phyloP scores from a whole-genome alignment of 2,888 invertebrate species.

The Aphodius sticticus region DNA sequence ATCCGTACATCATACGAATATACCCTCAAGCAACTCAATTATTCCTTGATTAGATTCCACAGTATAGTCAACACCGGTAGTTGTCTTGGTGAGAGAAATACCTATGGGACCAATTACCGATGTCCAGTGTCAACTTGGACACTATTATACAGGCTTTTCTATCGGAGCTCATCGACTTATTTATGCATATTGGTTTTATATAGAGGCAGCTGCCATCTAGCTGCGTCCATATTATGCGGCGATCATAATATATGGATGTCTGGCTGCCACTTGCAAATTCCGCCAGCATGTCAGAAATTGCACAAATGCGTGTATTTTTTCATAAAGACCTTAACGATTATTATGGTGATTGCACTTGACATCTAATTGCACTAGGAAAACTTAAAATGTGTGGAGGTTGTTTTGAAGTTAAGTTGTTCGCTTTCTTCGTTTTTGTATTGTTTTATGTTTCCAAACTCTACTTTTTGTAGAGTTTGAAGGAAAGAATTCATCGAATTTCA shows the following conservation, averaged over 20 bases:
- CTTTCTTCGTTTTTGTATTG: no score
- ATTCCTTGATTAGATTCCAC: background rate
- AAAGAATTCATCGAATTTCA: no score
- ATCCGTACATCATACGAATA: background rate
- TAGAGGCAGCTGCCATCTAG: background rate
- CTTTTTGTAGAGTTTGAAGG: no score
- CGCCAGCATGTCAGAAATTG: slow-evolving; percentile 22
- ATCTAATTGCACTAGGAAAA: no score
- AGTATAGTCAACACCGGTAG: background rate
- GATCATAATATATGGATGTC: slow-evolving; percentile 11
- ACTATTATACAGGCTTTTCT: background rate
- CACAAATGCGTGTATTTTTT: slow-evolving; percentile 6
- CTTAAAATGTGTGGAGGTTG: no score
- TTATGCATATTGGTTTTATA: background rate
- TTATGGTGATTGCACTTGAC: background rate
- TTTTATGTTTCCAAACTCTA: no score
- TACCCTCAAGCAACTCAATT: background rate
- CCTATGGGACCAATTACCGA: background rate
- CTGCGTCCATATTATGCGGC: background rate
- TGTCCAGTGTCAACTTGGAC: background rate
- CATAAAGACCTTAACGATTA: slow-evolving; percentile 16
- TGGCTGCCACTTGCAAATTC: slow-evolving; percentile 5
- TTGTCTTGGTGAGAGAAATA: background rate
- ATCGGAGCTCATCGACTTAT: background rate
- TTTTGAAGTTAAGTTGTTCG: no score